Conservation (phyloP, 2,888 invertebrate species). For the Eupeodes latifasciatus region DNA sequence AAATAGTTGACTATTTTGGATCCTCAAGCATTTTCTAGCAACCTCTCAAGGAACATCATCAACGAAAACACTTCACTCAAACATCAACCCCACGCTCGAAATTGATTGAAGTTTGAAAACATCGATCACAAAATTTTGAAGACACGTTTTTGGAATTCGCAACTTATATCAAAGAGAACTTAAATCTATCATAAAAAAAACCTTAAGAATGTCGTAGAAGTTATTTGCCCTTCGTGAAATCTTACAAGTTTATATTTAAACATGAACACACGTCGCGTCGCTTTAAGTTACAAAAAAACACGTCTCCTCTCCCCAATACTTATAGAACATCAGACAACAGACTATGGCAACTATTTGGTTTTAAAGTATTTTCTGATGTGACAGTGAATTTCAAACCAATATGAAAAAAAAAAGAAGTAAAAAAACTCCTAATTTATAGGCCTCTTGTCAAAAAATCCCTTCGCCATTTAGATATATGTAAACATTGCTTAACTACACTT, state of each 20-base stretch:
- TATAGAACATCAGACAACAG: conserved; percentile 8
- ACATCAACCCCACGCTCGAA: too few relatives aligned
- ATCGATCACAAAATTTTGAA: too few relatives aligned
- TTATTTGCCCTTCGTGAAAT: not conserved
- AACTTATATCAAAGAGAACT: too few relatives aligned
- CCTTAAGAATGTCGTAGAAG: not conserved
- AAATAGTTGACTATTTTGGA: too few relatives aligned
- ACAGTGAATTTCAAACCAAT: conserved; percentile 38
- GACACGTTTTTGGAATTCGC: too few relatives aligned
- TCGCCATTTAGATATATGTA: conserved; percentile 39
- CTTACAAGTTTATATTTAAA: conserved; percentile 6
- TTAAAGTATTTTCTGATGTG: conserved; percentile 46
- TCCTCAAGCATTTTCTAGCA: too few relatives aligned
- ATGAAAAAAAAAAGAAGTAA: not conserved
- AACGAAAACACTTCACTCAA: too few relatives aligned
- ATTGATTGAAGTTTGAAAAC: too few relatives aligned
- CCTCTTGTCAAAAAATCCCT: conserved; percentile 47
- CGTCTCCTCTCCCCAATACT: not conserved
- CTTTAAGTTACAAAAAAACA: not conserved
- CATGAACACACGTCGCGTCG: not conserved
- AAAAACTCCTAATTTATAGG: conserved; percentile 48
- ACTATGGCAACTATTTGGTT: conserved; percentile 28
- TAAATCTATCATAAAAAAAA: not conserved
- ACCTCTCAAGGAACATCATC: too few relatives aligned
- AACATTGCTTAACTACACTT: conserved; percentile 72